Evolutionary conservation across 2,888 invertebrate genomes (phyloP), one percentile per base, ranked within the genome.

Genomic region (Drosophila histrio): DNA sequence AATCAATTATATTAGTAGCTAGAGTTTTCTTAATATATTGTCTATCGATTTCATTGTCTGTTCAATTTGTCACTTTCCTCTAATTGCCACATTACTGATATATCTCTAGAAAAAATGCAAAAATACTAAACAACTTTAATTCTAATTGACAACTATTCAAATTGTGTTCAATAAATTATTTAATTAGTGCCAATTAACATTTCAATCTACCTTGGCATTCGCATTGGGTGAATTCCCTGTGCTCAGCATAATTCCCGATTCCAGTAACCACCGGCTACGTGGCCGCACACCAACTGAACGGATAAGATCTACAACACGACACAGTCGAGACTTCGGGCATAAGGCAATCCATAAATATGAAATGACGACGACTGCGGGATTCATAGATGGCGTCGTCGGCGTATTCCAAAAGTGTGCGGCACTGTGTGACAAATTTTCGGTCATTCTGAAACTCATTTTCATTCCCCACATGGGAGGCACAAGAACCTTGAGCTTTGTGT

Each of bases 131-230:
- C 8, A 9, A 13, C 3, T 22, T 5, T 19, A 4, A 21, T 38
- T 49, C 28, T 9, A n/a, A 49, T 13, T 44, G 2, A 28, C 22
- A 47, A 26, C 15, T 36, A 32, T 21, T 32, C 36, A 43, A 38
- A 58, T 41, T n/a, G 36, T 36, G 41, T 34, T 21, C 46, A 53
- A 66, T 62, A 59, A 89, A 86, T 89, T 87, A 79, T 83, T 87
- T 81, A 85, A 89, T 88, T 89, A 88, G 77, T 71, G 62, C 78
- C 79, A 82, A 89, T 89, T 86, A 88, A 67, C 84, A 88, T 88
- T 15, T 87, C 54, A 53, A 52, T 17, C 41, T 24, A 28, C 46
- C 53, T 44, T 57, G 53, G 34, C 61, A 47, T 44, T 63, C 46
- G 44, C 53, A 46, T 41, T 21, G 11, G 9, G 39, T 21, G 15